Evolutionary conservation across 2,888 invertebrate genomes (phyloP).

Genomic region (Griposia aprilina): DNA sequence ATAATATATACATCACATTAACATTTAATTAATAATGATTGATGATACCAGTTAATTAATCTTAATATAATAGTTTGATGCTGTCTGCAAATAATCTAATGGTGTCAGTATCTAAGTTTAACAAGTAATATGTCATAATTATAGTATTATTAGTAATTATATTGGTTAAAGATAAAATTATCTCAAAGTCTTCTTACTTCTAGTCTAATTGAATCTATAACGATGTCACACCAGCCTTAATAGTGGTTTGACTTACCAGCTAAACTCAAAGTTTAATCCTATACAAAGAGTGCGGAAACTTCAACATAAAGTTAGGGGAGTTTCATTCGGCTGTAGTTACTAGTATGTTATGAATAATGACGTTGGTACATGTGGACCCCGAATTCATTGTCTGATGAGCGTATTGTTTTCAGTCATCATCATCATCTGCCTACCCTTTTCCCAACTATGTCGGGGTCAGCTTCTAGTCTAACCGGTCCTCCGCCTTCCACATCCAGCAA

Average conservation of each 20-base stretch:
- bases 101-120: neutral
- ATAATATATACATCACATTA: no score
- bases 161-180: neutral
- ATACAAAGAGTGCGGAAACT: constrained; percentile 70
- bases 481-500: no score
- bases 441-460: no score
- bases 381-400: no score
- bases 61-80: neutral
- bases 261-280: constrained; percentile 69
- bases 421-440: no score
- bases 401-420: no score
- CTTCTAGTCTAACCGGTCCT: no score
- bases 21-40: constrained; percentile 12
- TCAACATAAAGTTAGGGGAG: constrained; percentile 70
- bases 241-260: constrained; percentile 56
- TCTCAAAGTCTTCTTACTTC: neutral
- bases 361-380: constrained; percentile 71
- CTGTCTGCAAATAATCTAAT: neutral
- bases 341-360: constrained; percentile 69
- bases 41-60: neutral
- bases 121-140: neutral
- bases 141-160: no score
- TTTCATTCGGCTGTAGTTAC: constrained; percentile 67
- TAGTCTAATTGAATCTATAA: constrained; percentile 14
- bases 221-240: constrained; percentile 38